Conservation (phyloP, 2,113 vertebrate genomes). For the Tautogolabrus adspersus region DNA sequence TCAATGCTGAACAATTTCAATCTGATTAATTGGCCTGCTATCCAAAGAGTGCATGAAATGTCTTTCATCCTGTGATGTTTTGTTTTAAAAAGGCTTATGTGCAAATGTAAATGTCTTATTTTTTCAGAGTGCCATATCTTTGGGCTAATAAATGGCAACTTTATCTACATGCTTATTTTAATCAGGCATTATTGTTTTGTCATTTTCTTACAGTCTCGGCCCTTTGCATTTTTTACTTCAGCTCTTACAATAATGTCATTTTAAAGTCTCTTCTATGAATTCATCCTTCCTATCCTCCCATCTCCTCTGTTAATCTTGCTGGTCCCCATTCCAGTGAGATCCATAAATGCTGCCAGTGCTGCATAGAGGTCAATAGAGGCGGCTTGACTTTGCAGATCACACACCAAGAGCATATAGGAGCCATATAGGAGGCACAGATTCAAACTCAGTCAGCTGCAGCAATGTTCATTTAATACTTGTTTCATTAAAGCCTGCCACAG, state of each 20-base stretch:
- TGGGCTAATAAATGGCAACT: background rate
- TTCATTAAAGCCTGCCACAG: background rate
- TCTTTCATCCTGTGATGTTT: background rate
- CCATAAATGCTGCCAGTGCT: background rate
- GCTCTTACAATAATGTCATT: background rate
- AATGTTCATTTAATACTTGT: background rate
- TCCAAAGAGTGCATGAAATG: background rate
- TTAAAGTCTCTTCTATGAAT: background rate
- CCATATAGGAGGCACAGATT: background rate
- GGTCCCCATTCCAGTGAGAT: background rate
- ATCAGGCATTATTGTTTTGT: background rate
- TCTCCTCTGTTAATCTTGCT: background rate
- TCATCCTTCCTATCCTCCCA: background rate
- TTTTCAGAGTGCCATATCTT: background rate
- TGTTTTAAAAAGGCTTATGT: too few relatives aligned
- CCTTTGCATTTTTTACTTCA: background rate
- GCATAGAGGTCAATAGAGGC: slow-evolving; percentile 3
- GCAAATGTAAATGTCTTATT: too few relatives aligned
- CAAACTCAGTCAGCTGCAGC: background rate
- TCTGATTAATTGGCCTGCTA: background rate
- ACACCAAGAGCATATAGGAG: slow-evolving; percentile 6
- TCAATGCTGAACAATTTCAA: background rate
- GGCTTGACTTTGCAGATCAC: slow-evolving; percentile 1
- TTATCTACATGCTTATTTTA: background rate
- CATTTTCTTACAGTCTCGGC: background rate